Evolutionary conservation across 1,140 invertebrate genomes (phyloP), one percentile per base, ranked within the genome.

Genomic region (Pararge aegeria): DNA sequence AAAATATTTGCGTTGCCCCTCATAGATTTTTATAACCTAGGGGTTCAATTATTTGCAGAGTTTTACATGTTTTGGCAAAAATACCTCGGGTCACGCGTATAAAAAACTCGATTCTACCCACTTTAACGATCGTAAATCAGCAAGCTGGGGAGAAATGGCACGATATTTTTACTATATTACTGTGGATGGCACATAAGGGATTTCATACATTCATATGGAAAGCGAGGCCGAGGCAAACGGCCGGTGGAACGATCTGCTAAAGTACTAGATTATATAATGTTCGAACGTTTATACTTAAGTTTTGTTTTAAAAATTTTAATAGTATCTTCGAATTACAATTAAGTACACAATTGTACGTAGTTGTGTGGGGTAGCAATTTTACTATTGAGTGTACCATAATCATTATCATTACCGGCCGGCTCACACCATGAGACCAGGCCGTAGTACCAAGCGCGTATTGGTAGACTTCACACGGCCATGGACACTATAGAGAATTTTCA

Each of bases 151-250:
- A 68, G 66, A 56, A 67, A 72, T 59, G 55, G 59, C 50, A 61
- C 58, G 54, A 70, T 78, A 75, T 78, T 75, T 75, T 72, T 64
- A 61, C 55, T 73, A 66, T 70, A 75, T 70, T 66, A 70, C 63
- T 60, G 52, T 65, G 63, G 61, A 78, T 70, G 66, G 75, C 61
- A 60, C 69, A 59, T 73, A 52, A 44, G 69, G 72, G 72, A 75
- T 70, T 77, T 74, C 58, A 69, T 70, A 73, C 65, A 76, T 76
- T 73, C 66, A 61, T 69, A 70, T 67, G 61, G 72, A 68, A 70
- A 69, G 67, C 55, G 52, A 38, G 52, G 34, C 24, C 49, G 56
- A 57, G 38, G 42, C 58, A 49, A 61, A 61, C 55, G 48, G 44
- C 34, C 51, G 38, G 40, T 37, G 51, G 46, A 65, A 61, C 60